These are phyloP conservation scores for Corythaixoides concolor DNA, from an alignment of 2,113 vertebrate species.

Conservation along the genomic window DNA sequence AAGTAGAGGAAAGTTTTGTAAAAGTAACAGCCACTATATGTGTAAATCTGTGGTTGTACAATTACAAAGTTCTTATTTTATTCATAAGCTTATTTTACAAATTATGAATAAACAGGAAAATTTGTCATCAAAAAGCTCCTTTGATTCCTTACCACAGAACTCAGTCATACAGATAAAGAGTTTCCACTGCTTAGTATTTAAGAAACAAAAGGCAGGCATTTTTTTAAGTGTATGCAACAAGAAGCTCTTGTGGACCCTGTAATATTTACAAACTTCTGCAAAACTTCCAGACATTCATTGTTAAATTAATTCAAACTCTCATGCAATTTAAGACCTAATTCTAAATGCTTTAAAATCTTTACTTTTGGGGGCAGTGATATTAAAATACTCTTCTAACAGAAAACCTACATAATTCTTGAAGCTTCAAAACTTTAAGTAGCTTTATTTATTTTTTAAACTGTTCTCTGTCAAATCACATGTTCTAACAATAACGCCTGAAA, in stretches of 20 bases:
- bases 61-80: neutral
- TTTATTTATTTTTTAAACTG: neutral
- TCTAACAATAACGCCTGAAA: neutral
- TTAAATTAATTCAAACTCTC: neutral
- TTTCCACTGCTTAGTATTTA: neutral
- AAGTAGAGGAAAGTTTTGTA: neutral
- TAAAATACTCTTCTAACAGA: neutral
- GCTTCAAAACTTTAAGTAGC: neutral
- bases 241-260: neutral
- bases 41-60: neutral
- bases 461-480: neutral
- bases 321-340: neutral
- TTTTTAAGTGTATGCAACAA: neutral
- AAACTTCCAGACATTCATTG: neutral
- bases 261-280: neutral
- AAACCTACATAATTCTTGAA: neutral
- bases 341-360: neutral
- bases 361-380: neutral
- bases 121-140: neutral
- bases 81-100: neutral
- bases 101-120: neutral
- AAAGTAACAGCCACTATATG: neutral
- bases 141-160: neutral
- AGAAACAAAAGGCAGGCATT: neutral
- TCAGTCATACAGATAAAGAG: rapidly evolving